Evolutionary conservation across 1,140 invertebrate species (phyloP).

Genomic region (Galendromus occidentalis): DNA sequence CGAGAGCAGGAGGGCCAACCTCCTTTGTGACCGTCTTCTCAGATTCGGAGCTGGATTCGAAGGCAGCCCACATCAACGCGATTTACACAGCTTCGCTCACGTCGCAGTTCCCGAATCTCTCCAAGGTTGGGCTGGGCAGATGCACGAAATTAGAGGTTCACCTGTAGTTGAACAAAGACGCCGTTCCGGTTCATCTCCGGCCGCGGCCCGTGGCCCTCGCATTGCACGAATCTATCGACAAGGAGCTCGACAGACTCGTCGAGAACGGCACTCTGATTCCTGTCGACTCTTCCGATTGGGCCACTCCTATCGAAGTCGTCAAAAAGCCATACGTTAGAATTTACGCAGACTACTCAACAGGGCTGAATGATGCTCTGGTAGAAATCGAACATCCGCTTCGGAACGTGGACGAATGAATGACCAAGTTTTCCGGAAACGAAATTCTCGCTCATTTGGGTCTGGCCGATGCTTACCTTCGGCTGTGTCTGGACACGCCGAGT

Average conservation of each 20-base stretch:
- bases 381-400: constrained; percentile 21
- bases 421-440: too few species aligned
- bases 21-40: too few species aligned
- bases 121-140: too few species aligned
- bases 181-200: too few species aligned
- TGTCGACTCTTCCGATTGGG: constrained; percentile 30
- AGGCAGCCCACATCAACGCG: too few species aligned
- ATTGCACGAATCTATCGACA: constrained; percentile 24
- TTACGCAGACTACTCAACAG: constrained; percentile 31
- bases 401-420: constrained; percentile 16
- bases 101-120: too few species aligned
- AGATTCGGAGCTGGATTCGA: too few species aligned
- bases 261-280: constrained; percentile 24
- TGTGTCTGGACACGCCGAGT: constrained; percentile 21
- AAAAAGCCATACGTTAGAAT: constrained; percentile 30
- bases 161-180: too few species aligned
- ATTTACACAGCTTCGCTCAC: too few species aligned
- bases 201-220: constrained; percentile 26
- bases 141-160: too few species aligned
- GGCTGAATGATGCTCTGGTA: constrained; percentile 16
- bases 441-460: constrained; percentile 22
- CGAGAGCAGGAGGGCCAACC: too few species aligned
- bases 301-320: constrained; percentile 32
- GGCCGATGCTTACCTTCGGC: constrained; percentile 20
- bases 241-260: constrained; percentile 25